Percentiles rank a stretch among this genome's conserved stretches.
Conservation (phyloP, 2,797 vertebrate species). For the Distichodus sexfasciatus region DNA sequence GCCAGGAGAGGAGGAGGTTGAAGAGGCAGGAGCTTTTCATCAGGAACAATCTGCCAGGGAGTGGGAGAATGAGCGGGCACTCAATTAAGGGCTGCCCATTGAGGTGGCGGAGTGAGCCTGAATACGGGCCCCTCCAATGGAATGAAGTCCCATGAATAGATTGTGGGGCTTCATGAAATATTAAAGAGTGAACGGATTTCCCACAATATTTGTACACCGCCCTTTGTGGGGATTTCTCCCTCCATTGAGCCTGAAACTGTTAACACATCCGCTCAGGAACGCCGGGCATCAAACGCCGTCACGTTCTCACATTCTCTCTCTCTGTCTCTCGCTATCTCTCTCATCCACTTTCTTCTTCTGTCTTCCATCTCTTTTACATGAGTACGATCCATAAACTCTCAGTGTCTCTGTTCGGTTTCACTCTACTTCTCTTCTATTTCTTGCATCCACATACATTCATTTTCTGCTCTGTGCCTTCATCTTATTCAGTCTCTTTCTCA, state of each 20-base stretch:
- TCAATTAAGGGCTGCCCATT: constrained; percentile 95
- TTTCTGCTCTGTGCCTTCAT: no score
- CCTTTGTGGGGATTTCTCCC: constrained; percentile 90
- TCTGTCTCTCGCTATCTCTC: constrained; percentile 38
- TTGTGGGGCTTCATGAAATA: constrained; percentile 83
- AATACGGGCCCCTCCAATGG: constrained; percentile 84
- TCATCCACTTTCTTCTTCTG: no score
- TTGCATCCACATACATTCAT: no score
- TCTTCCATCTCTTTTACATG: no score
- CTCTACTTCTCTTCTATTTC: no score
- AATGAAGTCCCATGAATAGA: constrained; percentile 89
- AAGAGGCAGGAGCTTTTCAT: constrained; percentile 76
- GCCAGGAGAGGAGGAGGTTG: constrained; percentile 79
- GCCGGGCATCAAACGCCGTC: constrained; percentile 68
- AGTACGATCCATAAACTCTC: no score
- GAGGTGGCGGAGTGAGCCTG: constrained; percentile 74
- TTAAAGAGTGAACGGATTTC: constrained; percentile 87
- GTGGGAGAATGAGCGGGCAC: constrained; percentile 86
- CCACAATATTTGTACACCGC: constrained; percentile 96
- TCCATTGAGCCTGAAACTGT: constrained; percentile 92
- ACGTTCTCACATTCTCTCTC: constrained; percentile 28
- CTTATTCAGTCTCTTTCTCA: no score
- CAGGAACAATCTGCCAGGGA: constrained; percentile 81
- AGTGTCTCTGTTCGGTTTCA: no score
- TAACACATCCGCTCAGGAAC: constrained; percentile 89